Evolutionary conservation across 2,797 vertebrate genomes (phyloP).

Genomic region (Gallinago solitaria): DNA sequence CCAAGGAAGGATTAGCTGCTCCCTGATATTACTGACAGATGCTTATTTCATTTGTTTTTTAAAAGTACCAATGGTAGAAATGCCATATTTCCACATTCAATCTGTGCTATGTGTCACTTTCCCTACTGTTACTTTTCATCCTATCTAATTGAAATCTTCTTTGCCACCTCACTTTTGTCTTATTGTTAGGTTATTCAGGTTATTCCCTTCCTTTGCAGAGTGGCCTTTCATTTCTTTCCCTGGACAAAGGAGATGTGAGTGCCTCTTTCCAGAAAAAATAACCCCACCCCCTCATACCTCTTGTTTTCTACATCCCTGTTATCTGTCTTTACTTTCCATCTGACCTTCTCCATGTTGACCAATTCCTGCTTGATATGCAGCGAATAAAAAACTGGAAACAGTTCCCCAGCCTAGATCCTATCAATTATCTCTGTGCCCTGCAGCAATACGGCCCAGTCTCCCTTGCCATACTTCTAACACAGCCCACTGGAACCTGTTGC

Average conservation of each 20-base stretch:
- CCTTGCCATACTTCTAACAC: background rate
- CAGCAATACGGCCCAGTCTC: background rate
- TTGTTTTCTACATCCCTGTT: background rate
- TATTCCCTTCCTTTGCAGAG: background rate
- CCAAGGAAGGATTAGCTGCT: background rate
- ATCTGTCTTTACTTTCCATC: background rate
- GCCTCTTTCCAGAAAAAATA: background rate
- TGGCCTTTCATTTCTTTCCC: background rate
- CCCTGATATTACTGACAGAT: background rate
- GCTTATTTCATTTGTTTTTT: background rate
- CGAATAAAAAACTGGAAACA: background rate
- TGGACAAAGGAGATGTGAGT: background rate
- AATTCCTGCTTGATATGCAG: background rate
- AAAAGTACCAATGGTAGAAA: background rate
- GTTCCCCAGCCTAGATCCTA: background rate
- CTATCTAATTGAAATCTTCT: background rate
- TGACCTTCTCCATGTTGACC: background rate
- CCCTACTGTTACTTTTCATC: background rate
- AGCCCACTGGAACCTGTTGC: background rate
- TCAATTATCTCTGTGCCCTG: background rate
- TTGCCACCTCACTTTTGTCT: background rate
- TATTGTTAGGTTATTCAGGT: background rate
- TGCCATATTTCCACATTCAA: background rate
- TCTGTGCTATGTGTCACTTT: background rate
- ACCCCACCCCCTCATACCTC: background rate